Conservation (phyloP, 2,888 invertebrate species). For the Lepidocyrtinus sp. region DNA sequence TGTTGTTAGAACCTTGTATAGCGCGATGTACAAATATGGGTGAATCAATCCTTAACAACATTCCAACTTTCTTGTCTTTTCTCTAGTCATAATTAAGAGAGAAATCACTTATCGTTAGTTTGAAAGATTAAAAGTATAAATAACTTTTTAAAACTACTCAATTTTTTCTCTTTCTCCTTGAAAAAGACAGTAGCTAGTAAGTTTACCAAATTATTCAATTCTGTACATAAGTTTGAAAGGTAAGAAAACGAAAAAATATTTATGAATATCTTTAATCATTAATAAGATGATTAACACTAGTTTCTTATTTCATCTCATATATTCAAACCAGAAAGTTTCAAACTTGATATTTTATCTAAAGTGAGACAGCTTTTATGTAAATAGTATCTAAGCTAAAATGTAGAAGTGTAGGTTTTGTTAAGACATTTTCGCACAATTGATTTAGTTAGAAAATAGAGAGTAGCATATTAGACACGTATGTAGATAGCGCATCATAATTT, state of each 20-base stretch:
- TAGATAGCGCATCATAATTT: slow-evolving; percentile 8
- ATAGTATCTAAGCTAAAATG: too few relatives aligned
- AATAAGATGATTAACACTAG: not conserved
- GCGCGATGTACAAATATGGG: slow-evolving; percentile 32
- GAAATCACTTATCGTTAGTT: slow-evolving; percentile 1
- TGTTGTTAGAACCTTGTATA: not conserved
- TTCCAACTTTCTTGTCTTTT: slow-evolving; percentile 41
- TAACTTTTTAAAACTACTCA: slow-evolving; percentile 43
- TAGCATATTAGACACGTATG: slow-evolving; percentile 14
- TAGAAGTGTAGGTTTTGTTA: too few relatives aligned
- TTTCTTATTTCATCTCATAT: not conserved
- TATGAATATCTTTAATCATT: slow-evolving; percentile 8
- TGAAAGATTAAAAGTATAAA: slow-evolving; percentile 13
- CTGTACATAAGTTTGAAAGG: not conserved
- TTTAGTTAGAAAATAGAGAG: slow-evolving; percentile 21
- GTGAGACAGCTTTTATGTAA: not conserved
- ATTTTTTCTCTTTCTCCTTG: slow-evolving; percentile 56
- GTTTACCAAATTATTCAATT: slow-evolving; percentile 12
- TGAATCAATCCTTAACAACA: slow-evolving; percentile 21
- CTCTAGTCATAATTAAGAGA: slow-evolving; percentile 17
- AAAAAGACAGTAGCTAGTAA: slow-evolving; percentile 57
- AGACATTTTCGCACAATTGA: too few relatives aligned
- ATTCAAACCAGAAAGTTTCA: not conserved
- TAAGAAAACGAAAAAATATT: not conserved
- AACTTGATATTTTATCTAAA: not conserved